phyloP scores from a whole-genome alignment of 2,797 vertebrate genomes.

The Rhynchonycteris naso region DNA sequence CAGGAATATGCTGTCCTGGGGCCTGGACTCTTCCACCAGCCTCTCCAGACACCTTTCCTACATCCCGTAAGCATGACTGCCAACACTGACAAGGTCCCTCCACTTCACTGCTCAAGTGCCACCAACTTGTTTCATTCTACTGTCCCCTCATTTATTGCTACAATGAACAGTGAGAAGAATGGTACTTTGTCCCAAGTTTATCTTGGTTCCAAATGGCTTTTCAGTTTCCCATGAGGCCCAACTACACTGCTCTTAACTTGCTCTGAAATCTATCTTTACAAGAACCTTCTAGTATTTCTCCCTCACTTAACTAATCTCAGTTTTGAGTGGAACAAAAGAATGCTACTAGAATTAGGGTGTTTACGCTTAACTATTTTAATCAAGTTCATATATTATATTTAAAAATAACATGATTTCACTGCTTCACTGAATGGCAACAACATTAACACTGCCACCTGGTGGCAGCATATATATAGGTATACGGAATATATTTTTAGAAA shows the following conservation, averaged over 20 bases:
- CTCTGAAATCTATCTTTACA: constrained; percentile 22
- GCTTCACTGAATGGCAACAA: not conserved
- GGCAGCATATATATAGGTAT: constrained; percentile 21
- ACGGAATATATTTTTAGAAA: not conserved
- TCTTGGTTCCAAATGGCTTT: not conserved
- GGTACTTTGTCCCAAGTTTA: not conserved
- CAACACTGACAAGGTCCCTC: not conserved
- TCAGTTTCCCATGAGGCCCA: not conserved
- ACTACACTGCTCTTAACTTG: not conserved
- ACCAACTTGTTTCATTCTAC: not conserved
- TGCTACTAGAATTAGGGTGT: not conserved
- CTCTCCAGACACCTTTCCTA: not conserved
- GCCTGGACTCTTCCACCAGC: not conserved
- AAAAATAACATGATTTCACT: not conserved
- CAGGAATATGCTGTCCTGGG: not conserved
- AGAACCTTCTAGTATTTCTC: not conserved
- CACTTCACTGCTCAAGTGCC: not conserved
- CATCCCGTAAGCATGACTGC: not conserved
- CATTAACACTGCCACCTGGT: not conserved
- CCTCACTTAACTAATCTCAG: not conserved
- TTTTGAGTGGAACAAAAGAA: not conserved
- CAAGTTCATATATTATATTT: not conserved
- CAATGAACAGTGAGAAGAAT: not conserved
- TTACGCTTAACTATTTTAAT: not conserved
- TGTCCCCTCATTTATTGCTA: not conserved